Percentiles rank a stretch among this genome's conserved stretches.
phyloP scores from a whole-genome alignment of 2,888 invertebrate species.

The Cheilosia variabilis region DNA sequence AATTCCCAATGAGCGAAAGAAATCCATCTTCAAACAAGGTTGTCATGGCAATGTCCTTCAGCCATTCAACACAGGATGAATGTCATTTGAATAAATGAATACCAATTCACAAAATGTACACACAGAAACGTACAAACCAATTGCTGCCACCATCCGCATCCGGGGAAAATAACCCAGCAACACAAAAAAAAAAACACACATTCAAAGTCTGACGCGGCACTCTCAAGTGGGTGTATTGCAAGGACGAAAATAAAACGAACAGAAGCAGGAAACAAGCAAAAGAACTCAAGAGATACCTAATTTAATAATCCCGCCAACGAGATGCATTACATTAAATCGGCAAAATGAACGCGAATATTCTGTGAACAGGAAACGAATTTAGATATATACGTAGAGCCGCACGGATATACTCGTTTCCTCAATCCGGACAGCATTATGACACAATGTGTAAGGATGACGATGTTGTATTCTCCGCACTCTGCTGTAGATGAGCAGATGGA shows the following conservation, averaged over 20 bases:
- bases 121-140: constrained; percentile 44
- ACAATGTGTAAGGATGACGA: neutral
- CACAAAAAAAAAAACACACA: neutral
- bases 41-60: constrained; percentile 69
- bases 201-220: constrained; percentile 3
- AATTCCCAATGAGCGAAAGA: constrained; percentile 51
- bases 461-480: neutral
- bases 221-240: neutral
- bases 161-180: neutral
- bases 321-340: constrained; percentile 49
- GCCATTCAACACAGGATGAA: constrained; percentile 59
- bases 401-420: neutral
- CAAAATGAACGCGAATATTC: constrained; percentile 30
- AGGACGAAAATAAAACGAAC: constrained; percentile 21
- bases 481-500: no score
- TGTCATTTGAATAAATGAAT: constrained; percentile 72
- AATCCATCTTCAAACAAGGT: constrained; percentile 59
- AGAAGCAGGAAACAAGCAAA: constrained; percentile 32
- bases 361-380: constrained; percentile 40
- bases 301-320: constrained; percentile 54
- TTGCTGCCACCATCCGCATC: constrained; percentile 41
- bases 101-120: constrained; percentile 64
- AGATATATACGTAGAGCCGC: constrained; percentile 7
- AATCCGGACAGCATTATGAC: constrained; percentile 6
- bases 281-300: constrained; percentile 48